A percentile compares a stretch with the other conserved stretches of the same genome.
Evolutionary conservation across 2,113 vertebrate species (phyloP).

Genomic region (Plotosus lineatus): DNA sequence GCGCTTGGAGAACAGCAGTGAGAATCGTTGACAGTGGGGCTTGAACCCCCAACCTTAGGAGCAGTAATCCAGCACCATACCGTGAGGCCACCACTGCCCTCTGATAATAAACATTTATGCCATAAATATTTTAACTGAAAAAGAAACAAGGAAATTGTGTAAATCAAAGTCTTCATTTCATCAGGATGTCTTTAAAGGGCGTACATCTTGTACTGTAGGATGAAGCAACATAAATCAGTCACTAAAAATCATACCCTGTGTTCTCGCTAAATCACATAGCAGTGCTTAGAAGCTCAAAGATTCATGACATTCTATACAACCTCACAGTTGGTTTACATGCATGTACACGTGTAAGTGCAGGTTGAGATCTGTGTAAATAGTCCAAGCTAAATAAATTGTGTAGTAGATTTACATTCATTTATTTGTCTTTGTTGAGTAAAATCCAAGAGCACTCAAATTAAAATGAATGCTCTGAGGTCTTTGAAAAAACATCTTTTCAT

Average conservation of each 20-base stretch:
- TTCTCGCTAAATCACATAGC: neutral
- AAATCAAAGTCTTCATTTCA: neutral
- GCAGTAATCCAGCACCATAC: no score
- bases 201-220: neutral
- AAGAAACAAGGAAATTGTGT: neutral
- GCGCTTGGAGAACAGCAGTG: no score
- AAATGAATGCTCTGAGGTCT: neutral
- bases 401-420: conserved; percentile 3
- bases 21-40: no score
- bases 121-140: no score
- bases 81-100: no score
- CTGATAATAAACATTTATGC: no score
- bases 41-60: no score
- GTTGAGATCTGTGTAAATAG: conserved; percentile 15
- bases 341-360: conserved; percentile 25
- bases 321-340: conserved; percentile 19
- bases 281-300: conserved; percentile 27
- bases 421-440: neutral
- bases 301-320: conserved; percentile 25
- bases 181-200: neutral
- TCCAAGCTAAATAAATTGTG: neutral
- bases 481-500: neutral
- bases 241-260: neutral
- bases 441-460: neutral
- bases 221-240: neutral